These are phyloP conservation scores for Prionace glauca DNA, from an alignment of 2,797 vertebrate species.

Conservation along the genomic window DNA sequence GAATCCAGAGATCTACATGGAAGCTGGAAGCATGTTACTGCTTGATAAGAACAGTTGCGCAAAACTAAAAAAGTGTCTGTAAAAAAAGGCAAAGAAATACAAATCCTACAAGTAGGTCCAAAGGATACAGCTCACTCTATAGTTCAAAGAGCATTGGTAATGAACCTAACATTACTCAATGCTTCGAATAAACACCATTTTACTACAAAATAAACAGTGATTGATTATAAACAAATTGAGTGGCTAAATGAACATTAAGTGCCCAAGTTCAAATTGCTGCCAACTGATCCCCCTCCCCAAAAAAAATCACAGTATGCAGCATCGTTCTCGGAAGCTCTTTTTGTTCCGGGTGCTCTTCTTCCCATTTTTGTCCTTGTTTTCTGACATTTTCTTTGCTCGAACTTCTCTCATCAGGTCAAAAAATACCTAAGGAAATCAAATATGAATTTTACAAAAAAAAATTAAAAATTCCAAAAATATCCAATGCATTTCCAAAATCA, in stretches of 20 bases:
- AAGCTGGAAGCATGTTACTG: conserved; percentile 12
- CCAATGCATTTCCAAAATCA: too few relatives aligned
- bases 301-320: conserved; percentile 84
- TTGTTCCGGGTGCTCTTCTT: conserved; percentile 88
- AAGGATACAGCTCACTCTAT: conserved; percentile 20
- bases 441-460: background rate
- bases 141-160: conserved; percentile 28
- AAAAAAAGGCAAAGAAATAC: background rate
- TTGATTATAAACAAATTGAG: conserved; percentile 30
- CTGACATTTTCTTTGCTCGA: conserved; percentile 86
- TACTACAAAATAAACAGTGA: conserved; percentile 27
- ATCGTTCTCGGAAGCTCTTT: conserved; percentile 89
- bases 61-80: background rate
- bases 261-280: conserved; percentile 33
- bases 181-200: conserved; percentile 26
- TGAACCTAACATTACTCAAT: conserved; percentile 5
- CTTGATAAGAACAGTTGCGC: conserved; percentile 21
- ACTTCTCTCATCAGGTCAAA: conserved; percentile 96
- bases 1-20: background rate
- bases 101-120: background rate
- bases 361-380: conserved; percentile 89
- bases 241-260: conserved; percentile 22
- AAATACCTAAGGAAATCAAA: conserved; percentile 69
- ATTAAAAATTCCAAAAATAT: background rate
- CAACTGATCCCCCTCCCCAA: background rate